These are phyloP conservation scores for Sturmia bella DNA, from an alignment of 2,888 invertebrate species.

Conservation along the genomic window DNA sequence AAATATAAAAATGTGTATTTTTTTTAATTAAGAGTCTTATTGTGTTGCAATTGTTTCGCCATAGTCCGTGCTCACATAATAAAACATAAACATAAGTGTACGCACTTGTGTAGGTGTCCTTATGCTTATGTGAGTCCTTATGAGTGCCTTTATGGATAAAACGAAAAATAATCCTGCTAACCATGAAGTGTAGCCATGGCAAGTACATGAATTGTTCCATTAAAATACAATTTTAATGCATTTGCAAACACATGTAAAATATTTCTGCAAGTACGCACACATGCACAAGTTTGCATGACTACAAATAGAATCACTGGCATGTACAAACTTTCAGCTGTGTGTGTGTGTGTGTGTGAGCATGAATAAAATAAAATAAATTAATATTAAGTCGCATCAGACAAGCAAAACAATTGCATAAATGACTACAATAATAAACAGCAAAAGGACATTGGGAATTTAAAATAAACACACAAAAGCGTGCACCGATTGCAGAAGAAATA, in stretches of 20 bases:
- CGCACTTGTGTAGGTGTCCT: too few species aligned
- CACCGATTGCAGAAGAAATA: too few species aligned
- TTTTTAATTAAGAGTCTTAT: too few species aligned
- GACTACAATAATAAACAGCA: constrained; percentile 61
- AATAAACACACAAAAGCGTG: not conserved
- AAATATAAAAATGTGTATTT: too few species aligned
- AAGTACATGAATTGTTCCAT: constrained; percentile 67
- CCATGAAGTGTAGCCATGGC: constrained; percentile 60
- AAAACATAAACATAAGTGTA: too few species aligned
- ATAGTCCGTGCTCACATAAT: too few species aligned
- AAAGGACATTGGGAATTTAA: constrained; percentile 59
- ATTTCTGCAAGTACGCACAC: not conserved
- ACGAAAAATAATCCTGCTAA: constrained; percentile 46
- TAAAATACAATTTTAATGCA: constrained; percentile 52
- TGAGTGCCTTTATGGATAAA: constrained; percentile 1
- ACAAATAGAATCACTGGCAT: not conserved
- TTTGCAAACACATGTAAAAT: not conserved
- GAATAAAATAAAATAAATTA: constrained; percentile 65
- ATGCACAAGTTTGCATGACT: not conserved
- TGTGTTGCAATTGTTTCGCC: too few species aligned
- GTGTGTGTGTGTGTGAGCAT: constrained; percentile 16
- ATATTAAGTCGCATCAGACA: constrained; percentile 62
- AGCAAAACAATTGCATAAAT: constrained; percentile 31
- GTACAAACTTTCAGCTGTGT: not conserved
- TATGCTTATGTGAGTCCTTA: not conserved